Conservation (phyloP, 2,888 invertebrate genomes). For the Octodonta nipae region DNA sequence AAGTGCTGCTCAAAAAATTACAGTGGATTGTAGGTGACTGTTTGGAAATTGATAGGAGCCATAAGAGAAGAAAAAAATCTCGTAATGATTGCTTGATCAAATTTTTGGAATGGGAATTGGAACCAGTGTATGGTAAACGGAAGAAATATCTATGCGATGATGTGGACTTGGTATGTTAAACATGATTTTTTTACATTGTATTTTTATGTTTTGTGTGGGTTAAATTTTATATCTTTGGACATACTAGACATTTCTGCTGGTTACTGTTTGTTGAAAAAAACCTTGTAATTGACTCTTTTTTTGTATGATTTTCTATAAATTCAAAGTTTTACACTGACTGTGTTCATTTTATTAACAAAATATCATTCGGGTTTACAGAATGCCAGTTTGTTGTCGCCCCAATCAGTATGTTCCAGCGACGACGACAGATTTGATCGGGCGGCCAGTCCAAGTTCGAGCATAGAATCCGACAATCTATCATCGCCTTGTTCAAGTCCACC, state of each 20-base stretch:
- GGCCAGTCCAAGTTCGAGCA: constrained; percentile 21
- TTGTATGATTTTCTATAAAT: too few species aligned
- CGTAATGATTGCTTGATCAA: neutral
- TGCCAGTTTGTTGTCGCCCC: neutral
- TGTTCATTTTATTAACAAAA: neutral
- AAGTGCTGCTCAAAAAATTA: constrained; percentile 26
- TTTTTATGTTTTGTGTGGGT: too few species aligned
- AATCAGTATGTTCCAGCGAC: constrained; percentile 15
- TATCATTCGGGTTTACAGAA: neutral
- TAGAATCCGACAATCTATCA: constrained; percentile 18
- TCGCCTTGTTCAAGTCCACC: constrained; percentile 18
- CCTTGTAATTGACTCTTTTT: too few species aligned
- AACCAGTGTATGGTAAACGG: neutral
- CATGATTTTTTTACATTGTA: too few species aligned
- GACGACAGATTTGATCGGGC: constrained; percentile 17
- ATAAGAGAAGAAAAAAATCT: neutral
- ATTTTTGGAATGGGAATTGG: neutral
- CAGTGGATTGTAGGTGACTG: constrained; percentile 23
- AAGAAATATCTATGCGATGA: neutral
- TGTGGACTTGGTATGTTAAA: too few species aligned
- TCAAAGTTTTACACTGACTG: neutral
- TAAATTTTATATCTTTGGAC: too few species aligned
- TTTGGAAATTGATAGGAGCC: constrained; percentile 5
- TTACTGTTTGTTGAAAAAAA: too few species aligned
- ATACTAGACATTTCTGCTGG: too few species aligned